Conservation (phyloP, 2,113 vertebrate species). For the Salvelinus namaycush region DNA sequence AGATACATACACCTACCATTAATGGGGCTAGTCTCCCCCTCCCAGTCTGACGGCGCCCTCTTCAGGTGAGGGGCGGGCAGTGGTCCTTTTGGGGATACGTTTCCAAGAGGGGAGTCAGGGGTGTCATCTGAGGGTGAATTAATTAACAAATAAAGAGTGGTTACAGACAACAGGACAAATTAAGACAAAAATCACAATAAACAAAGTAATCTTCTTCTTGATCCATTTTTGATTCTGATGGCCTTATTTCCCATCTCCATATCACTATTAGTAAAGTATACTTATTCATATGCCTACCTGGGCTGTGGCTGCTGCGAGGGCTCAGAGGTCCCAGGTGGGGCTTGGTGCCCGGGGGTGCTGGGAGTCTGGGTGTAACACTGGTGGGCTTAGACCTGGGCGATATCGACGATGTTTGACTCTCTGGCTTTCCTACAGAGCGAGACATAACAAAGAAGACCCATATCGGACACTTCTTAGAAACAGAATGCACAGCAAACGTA, state of each 20-base stretch:
- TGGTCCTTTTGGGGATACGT: slow-evolving; percentile 72
- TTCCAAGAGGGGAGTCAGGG: slow-evolving; percentile 70
- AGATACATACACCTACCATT: slow-evolving; percentile 35
- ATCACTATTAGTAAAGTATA: background rate
- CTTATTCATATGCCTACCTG: slow-evolving; percentile 60
- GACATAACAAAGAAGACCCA: background rate
- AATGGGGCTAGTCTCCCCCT: slow-evolving; percentile 48
- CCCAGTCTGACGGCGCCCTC: slow-evolving; percentile 81
- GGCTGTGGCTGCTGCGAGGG: slow-evolving; percentile 63
- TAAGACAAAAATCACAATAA: background rate
- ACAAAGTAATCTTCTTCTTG: no score
- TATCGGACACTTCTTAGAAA: background rate
- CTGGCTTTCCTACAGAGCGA: background rate
- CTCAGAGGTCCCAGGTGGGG: slow-evolving; percentile 71
- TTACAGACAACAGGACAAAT: background rate
- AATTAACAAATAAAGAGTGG: background rate
- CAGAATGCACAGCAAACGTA: no score
- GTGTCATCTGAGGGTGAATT: slow-evolving; percentile 71
- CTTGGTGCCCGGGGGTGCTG: slow-evolving; percentile 71
- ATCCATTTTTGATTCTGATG: background rate
- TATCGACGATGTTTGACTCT: slow-evolving; percentile 50
- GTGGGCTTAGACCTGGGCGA: slow-evolving; percentile 71
- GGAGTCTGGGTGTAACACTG: slow-evolving; percentile 70
- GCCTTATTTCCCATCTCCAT: background rate
- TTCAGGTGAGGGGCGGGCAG: slow-evolving; percentile 81